A percentile compares a stretch with the other conserved stretches of the same genome.
Evolutionary conservation across 1,140 invertebrate species (phyloP).

Genomic region (Liolophura sinensis): DNA sequence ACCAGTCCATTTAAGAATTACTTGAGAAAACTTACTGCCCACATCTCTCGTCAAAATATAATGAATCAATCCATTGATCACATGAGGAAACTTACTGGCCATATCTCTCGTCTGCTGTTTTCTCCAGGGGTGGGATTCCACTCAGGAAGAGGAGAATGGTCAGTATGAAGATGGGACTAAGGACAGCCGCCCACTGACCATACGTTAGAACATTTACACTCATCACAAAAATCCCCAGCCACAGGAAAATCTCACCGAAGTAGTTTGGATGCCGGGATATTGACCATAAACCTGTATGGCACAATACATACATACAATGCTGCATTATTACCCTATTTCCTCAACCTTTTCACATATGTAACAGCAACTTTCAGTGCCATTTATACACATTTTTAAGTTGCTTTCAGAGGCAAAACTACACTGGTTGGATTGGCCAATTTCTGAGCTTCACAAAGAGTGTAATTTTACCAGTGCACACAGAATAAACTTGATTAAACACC

Average conservation of each 20-base stretch:
- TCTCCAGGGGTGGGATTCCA: slow-evolving; percentile 68
- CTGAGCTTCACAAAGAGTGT: too few species aligned
- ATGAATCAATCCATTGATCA: not conserved
- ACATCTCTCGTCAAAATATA: not conserved
- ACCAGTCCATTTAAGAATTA: not conserved
- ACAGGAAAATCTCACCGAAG: slow-evolving; percentile 90
- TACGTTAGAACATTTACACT: slow-evolving; percentile 79
- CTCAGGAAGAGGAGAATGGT: slow-evolving; percentile 82
- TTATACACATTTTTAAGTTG: too few species aligned
- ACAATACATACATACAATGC: not conserved
- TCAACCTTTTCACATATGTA: too few species aligned
- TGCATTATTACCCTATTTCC: too few species aligned
- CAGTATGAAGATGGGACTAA: slow-evolving; percentile 86
- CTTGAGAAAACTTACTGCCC: not conserved
- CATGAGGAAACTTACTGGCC: slow-evolving; percentile 71
- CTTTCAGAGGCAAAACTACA: too few species aligned
- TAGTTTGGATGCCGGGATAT: slow-evolving; percentile 92
- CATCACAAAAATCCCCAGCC: slow-evolving; percentile 93
- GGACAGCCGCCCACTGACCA: slow-evolving; percentile 79
- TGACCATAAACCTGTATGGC: slow-evolving; percentile 77
- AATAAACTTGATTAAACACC: too few species aligned
- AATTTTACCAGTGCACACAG: too few species aligned
- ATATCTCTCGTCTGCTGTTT: slow-evolving; percentile 83
- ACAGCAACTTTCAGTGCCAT: too few species aligned
- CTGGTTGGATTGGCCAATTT: too few species aligned